Percentiles rank a stretch among this genome's conserved stretches.
Evolutionary conservation across 2,797 vertebrate species (phyloP).

Genomic region (Urophycis tenuis): DNA sequence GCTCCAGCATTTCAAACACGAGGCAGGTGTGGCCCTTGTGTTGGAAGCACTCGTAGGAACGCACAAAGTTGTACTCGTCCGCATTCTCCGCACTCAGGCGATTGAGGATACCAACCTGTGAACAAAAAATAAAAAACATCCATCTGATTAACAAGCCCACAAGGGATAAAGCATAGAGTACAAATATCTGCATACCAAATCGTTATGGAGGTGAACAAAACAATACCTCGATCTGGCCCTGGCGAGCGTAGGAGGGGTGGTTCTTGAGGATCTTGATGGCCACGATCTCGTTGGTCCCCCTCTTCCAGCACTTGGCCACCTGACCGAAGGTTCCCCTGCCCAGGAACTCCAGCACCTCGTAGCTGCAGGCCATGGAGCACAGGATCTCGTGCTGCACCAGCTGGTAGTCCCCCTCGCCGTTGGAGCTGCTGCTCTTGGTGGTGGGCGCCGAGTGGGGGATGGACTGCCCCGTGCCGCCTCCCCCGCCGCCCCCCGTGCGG

Average conservation of each 20-base stretch:
- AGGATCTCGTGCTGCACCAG: conserved; percentile 97
- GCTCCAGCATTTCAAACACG: conserved; percentile 99
- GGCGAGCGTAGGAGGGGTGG: conserved; percentile 93
- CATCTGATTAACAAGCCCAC: not conserved
- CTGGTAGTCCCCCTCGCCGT: conserved; percentile 95
- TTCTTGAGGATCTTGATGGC: conserved; percentile 99
- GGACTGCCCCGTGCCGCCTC: conserved; percentile 84
- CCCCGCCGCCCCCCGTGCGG: conserved; percentile 79
- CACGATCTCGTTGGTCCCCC: conserved; percentile 97
- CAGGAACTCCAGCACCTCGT: conserved; percentile 93
- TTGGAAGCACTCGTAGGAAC: conserved; percentile 97
- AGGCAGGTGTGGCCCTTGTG: conserved; percentile 98
- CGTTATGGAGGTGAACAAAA: not conserved
- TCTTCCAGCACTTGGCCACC: conserved; percentile 98
- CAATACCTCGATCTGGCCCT: conserved; percentile 93
- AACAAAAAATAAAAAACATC: conserved; percentile 6
- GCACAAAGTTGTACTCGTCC: conserved; percentile 97
- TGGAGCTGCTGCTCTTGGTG: conserved; percentile 94
- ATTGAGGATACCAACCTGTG: conserved; percentile 91
- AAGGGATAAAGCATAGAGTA: not conserved
- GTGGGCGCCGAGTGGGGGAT: conserved; percentile 89
- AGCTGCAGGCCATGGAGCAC: conserved; percentile 94
- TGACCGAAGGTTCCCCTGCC: conserved; percentile 96
- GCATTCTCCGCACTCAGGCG: conserved; percentile 94
- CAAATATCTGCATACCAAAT: not conserved